Evolutionary conservation across 2,113 vertebrate genomes (phyloP).

Genomic region (Gavia stellata): DNA sequence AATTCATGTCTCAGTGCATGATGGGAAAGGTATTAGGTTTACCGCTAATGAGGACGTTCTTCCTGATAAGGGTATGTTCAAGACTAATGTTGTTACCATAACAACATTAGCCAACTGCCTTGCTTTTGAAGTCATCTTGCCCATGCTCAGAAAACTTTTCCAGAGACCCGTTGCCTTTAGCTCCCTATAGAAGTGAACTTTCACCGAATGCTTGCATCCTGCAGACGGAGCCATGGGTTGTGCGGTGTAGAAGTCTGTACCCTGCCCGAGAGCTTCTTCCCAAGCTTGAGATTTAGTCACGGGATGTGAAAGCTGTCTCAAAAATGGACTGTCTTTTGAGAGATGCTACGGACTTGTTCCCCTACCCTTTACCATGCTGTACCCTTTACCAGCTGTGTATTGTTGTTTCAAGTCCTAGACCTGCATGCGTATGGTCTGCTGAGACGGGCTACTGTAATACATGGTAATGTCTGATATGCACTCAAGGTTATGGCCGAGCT

Average conservation of each 20-base stretch:
- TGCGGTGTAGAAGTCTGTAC: not conserved
- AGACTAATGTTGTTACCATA: conserved; percentile 55
- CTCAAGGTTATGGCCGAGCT: not conserved
- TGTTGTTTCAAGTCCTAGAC: not conserved
- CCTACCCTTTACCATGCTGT: not conserved
- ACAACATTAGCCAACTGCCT: conserved; percentile 46
- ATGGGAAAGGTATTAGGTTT: conserved; percentile 95
- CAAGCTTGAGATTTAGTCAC: not conserved
- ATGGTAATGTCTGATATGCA: not conserved
- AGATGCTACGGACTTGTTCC: not conserved
- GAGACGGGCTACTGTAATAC: not conserved
- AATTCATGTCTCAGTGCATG: conserved; percentile 88
- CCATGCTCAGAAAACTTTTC: conserved; percentile 7
- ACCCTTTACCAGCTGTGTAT: not conserved
- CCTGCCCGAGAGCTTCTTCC: not conserved
- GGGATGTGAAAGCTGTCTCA: not conserved
- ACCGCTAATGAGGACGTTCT: conserved; percentile 90
- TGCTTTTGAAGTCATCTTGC: conserved; percentile 19
- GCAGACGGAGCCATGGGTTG: not conserved
- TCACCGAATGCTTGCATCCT: not conserved
- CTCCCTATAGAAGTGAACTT: not conserved
- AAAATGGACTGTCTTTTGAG: not conserved
- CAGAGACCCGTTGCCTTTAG: not conserved
- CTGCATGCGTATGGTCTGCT: not conserved
- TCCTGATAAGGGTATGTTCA: conserved; percentile 90